These are phyloP conservation scores for Lampris megalopsis DNA, from an alignment of 2,113 vertebrate species.

Conservation along the genomic window DNA sequence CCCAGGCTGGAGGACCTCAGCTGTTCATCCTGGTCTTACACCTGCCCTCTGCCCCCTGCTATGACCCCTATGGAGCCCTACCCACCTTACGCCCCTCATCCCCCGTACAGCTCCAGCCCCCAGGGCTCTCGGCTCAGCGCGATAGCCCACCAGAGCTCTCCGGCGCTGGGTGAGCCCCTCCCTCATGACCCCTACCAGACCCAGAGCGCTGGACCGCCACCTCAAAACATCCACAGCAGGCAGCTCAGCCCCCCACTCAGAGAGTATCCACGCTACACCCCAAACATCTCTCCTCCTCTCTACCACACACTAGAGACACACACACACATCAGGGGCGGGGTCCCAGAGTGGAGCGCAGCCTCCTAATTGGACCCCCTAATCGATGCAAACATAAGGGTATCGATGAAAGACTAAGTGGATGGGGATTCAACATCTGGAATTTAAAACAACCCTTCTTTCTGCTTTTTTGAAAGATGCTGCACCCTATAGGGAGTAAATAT, in stretches of 20 bases:
- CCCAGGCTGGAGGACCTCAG: constrained; percentile 91
- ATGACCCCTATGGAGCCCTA: constrained; percentile 94
- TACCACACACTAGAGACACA: constrained; percentile 88
- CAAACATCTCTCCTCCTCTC: constrained; percentile 91
- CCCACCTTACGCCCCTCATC: constrained; percentile 89
- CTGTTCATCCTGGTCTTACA: constrained; percentile 91
- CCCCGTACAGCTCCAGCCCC: constrained; percentile 89
- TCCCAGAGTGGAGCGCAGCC: constrained; percentile 92
- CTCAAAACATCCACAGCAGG: constrained; percentile 88
- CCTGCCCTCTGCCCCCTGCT: constrained; percentile 87
- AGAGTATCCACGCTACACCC: constrained; percentile 85
- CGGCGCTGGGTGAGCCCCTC: constrained; percentile 83
- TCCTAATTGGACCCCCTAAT: constrained; percentile 83
- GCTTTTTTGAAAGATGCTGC: constrained; percentile 45
- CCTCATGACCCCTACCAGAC: constrained; percentile 85
- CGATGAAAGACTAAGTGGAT: constrained; percentile 30
- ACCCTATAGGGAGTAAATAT: constrained; percentile 39
- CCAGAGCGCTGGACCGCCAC: constrained; percentile 79
- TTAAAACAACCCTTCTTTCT: constrained; percentile 25
- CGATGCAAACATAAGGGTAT: not conserved
- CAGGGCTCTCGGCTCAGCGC: constrained; percentile 88
- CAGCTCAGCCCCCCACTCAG: constrained; percentile 86
- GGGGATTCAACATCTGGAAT: constrained; percentile 27
- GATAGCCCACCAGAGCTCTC: constrained; percentile 88
- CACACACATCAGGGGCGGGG: constrained; percentile 87